Evolutionary conservation across 2,113 vertebrate species (phyloP).

Genomic region (Phylloscopus trochiloides): DNA sequence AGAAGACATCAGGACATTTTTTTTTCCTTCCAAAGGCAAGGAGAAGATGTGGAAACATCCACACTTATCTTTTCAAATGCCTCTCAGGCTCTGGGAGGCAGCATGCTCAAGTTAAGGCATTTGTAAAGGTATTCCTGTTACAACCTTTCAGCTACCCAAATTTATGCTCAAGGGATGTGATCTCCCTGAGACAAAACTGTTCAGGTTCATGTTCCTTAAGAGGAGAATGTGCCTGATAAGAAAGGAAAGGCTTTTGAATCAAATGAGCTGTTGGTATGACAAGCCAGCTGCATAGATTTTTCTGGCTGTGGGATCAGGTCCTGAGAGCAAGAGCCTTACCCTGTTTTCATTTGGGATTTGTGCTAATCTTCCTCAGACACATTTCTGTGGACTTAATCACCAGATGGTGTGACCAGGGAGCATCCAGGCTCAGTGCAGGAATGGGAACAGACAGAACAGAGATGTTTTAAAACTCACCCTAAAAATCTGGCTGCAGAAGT

Average conservation of each 20-base stretch:
- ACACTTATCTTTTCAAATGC: background rate
- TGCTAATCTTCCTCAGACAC: background rate
- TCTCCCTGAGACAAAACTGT: background rate
- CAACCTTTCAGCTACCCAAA: background rate
- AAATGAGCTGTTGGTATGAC: background rate
- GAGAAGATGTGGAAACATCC: background rate
- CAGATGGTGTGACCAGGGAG: background rate
- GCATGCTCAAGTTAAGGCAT: background rate
- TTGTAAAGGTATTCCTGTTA: background rate
- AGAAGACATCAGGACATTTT: background rate
- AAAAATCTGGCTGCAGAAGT: background rate
- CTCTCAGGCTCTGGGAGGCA: background rate
- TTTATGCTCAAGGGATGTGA: background rate
- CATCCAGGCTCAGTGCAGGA: background rate
- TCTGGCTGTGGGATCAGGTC: background rate
- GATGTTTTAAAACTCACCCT: background rate
- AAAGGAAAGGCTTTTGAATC: background rate
- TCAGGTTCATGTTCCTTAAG: background rate
- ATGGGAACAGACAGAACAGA: background rate
- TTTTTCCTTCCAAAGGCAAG: background rate
- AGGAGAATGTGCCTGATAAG: background rate
- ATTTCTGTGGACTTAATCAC: background rate
- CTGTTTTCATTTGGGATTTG: background rate
- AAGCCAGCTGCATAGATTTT: background rate
- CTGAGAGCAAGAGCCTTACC: background rate